A percentile compares a stretch with the other conserved stretches of the same genome.
phyloP scores from a whole-genome alignment of 1,140 invertebrate genomes.

The Drosophila elegans region DNA sequence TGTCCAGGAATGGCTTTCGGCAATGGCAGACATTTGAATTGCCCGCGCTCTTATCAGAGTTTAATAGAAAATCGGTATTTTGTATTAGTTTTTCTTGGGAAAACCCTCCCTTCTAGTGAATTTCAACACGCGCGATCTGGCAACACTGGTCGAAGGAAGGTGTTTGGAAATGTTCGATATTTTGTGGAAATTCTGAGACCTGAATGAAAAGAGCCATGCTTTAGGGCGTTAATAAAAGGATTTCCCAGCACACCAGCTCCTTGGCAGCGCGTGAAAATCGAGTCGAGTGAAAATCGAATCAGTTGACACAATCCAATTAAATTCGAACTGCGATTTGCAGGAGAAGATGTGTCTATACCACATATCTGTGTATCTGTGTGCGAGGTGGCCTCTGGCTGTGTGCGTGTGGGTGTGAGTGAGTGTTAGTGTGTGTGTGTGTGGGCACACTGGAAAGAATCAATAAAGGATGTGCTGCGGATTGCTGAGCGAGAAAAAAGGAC shows the following conservation, averaged over 20 bases:
- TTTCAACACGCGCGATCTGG: too few species aligned
- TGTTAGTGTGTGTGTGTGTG: constrained; percentile 38
- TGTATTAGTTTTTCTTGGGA: too few species aligned
- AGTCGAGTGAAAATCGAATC: constrained; percentile 2
- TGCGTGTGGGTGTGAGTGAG: constrained; percentile 52
- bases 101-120: too few species aligned
- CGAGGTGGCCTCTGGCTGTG: constrained; percentile 28
- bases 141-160: constrained; percentile 19
- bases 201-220: constrained; percentile 47
- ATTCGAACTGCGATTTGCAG: constrained; percentile 36
- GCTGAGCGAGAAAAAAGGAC: constrained; percentile 49
- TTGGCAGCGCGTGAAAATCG: constrained; percentile 44
- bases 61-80: too few species aligned
- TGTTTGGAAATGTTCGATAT: constrained; percentile 79
- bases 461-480: constrained; percentile 79
- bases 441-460: constrained; percentile 81
- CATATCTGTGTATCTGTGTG: constrained; percentile 42
- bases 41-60: neutral
- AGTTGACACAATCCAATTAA: constrained; percentile 5
- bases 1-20: too few species aligned
- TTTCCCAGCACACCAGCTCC: constrained; percentile 17
- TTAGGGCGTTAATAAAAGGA: constrained; percentile 7
- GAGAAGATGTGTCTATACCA: constrained; percentile 39
- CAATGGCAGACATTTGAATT: neutral
- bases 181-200: constrained; percentile 52